These are phyloP conservation scores for Caenorhabditis zanzibari DNA, from an alignment of 2,888 invertebrate species.

Conservation along the genomic window DNA sequence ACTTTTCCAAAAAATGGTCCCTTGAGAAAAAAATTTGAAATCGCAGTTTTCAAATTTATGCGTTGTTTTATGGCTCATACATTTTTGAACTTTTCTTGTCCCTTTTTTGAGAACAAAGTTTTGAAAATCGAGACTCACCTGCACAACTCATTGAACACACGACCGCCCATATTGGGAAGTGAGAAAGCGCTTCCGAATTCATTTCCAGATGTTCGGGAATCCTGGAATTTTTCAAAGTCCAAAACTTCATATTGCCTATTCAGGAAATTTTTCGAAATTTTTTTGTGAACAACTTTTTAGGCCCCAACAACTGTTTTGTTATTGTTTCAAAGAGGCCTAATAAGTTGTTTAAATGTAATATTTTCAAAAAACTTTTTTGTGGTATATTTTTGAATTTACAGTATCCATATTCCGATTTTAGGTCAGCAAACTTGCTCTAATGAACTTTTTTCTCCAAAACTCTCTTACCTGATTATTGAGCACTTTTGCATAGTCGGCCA, in stretches of 20 bases:
- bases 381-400: too few species aligned
- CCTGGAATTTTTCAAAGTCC: slow-evolving; percentile 52
- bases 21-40: neutral
- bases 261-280: too few species aligned
- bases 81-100: slow-evolving; percentile 1
- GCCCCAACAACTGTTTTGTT: too few species aligned
- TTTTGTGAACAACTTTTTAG: too few species aligned
- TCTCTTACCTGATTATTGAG: slow-evolving; percentile 77
- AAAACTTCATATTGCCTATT: too few species aligned
- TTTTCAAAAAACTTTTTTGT: too few species aligned
- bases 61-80: slow-evolving; percentile 30
- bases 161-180: slow-evolving; percentile 81
- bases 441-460: too few species aligned
- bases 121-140: slow-evolving; percentile 61
- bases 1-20: slow-evolving; percentile 10
- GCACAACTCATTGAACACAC: slow-evolving; percentile 83
- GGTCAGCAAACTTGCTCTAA: too few species aligned
- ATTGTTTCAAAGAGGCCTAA: too few species aligned
- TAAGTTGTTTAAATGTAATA: too few species aligned
- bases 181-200: slow-evolving; percentile 78
- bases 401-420: too few species aligned
- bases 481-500: slow-evolving; percentile 83
- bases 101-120: too few species aligned
- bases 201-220: slow-evolving; percentile 48
- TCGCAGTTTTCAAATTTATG: slow-evolving; percentile 42